Evolutionary conservation across 2,797 vertebrate genomes (phyloP).

Genomic region (Tokudaia muenninki): DNA sequence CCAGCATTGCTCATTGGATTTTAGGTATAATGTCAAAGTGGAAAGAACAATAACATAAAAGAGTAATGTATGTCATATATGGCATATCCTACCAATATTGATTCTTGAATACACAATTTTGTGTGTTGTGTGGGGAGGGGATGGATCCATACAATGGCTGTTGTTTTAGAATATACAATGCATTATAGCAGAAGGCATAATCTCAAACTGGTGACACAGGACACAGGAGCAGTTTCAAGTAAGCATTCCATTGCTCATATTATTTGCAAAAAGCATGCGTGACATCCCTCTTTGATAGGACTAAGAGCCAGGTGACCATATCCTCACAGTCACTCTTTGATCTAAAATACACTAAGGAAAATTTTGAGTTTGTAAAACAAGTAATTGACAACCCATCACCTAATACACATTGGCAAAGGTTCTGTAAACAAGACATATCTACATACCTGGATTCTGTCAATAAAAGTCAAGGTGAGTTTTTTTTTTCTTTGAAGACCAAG

Average conservation of each 20-base stretch:
- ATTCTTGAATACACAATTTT: not conserved
- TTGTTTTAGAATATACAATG: not conserved
- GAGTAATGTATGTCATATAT: not conserved
- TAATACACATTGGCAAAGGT: not conserved
- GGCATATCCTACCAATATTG: not conserved
- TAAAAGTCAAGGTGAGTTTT: not conserved
- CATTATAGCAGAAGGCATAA: not conserved
- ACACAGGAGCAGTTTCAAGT: not conserved
- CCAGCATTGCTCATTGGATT: not conserved
- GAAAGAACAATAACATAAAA: not conserved
- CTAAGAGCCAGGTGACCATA: not conserved
- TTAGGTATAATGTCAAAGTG: not conserved
- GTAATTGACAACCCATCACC: not conserved
- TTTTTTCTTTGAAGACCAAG: not conserved
- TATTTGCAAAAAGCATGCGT: not conserved
- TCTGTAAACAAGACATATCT: not conserved
- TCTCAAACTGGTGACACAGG: not conserved
- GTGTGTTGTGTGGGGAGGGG: not conserved
- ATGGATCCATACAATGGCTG: not conserved
- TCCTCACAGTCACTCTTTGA: not conserved
- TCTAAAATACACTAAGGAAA: not conserved
- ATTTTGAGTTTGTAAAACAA: slow-evolving; percentile 19
- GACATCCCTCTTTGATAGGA: not conserved
- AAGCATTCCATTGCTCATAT: not conserved
- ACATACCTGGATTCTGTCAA: not conserved